Conservation (phyloP, 2,113 vertebrate species). For the Pholis gunnellus region DNA sequence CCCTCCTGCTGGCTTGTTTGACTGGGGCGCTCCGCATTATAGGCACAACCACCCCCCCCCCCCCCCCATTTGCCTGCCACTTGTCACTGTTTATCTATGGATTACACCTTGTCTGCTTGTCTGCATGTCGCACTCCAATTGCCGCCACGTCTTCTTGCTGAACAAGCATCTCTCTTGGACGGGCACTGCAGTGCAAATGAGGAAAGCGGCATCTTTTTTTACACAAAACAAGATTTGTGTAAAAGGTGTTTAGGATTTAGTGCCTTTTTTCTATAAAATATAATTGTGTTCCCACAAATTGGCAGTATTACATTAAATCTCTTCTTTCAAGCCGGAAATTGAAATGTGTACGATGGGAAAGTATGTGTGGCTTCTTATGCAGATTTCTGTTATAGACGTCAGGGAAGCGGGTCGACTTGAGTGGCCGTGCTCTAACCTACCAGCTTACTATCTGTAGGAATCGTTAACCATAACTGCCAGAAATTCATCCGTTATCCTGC, state of each 20-base stretch:
- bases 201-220: conserved; percentile 61
- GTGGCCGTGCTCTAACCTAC: not conserved
- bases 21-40: conserved; percentile 56
- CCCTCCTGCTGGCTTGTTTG: conserved; percentile 68
- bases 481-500: not conserved
- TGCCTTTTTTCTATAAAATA: conserved; percentile 23
- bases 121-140: conserved; percentile 71
- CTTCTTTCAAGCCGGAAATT: conserved; percentile 44
- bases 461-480: not conserved
- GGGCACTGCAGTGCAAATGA: conserved; percentile 60
- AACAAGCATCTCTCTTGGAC: conserved; percentile 74
- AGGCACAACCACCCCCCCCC: conserved; percentile 59
- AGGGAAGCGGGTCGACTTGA: not conserved
- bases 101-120: conserved; percentile 80
- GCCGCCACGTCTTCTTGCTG: conserved; percentile 72
- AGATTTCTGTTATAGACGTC: not conserved
- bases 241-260: conserved; percentile 47
- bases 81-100: conserved; percentile 79
- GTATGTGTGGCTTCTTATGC: not conserved
- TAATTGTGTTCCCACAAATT: conserved; percentile 54
- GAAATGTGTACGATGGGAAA: conserved; percentile 31
- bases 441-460: not conserved
- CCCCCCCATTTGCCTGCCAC: conserved; percentile 65
- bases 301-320: conserved; percentile 39
- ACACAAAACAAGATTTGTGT: conserved; percentile 52